Evolutionary conservation across 1,140 invertebrate species (phyloP).

Genomic region (Coptotermes formosanus): DNA sequence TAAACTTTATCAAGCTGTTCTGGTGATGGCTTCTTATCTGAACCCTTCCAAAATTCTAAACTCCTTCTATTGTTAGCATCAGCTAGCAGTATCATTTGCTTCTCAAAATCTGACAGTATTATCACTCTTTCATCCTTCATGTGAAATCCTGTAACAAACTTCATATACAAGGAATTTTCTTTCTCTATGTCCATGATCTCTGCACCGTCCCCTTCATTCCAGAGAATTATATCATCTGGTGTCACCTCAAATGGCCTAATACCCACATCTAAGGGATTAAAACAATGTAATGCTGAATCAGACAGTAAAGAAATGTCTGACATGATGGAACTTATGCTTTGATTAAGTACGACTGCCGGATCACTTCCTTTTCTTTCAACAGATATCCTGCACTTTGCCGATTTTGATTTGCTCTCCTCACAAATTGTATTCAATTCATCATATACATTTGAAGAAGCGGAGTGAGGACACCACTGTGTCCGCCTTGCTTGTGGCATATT

Average conservation of each 20-base stretch:
- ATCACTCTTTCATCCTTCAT: background rate
- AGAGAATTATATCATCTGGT: conserved; percentile 38
- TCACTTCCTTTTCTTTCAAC: background rate
- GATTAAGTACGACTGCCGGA: background rate
- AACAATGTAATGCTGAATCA: conserved; percentile 25
- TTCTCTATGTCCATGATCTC: background rate
- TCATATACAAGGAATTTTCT: background rate
- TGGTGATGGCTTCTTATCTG: conserved; percentile 41
- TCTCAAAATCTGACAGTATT: conserved; percentile 35
- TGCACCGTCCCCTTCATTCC: conserved; percentile 1
- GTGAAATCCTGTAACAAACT: conserved; percentile 22
- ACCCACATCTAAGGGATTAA: conserved; percentile 28
- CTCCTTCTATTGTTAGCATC: conserved; percentile 18
- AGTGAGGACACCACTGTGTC: background rate
- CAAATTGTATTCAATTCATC: background rate
- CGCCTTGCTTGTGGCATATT: background rate
- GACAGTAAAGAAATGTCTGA: background rate
- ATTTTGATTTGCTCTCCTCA: background rate
- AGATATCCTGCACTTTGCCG: background rate
- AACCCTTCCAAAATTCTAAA: background rate
- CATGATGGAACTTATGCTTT: background rate
- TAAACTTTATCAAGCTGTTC: conserved; percentile 46
- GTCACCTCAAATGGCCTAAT: conserved; percentile 27
- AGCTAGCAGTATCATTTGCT: conserved; percentile 36
- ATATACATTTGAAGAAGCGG: background rate